Evolutionary conservation across 2,797 vertebrate species (phyloP).

Genomic region (Melanogrammus aeglefinus): DNA sequence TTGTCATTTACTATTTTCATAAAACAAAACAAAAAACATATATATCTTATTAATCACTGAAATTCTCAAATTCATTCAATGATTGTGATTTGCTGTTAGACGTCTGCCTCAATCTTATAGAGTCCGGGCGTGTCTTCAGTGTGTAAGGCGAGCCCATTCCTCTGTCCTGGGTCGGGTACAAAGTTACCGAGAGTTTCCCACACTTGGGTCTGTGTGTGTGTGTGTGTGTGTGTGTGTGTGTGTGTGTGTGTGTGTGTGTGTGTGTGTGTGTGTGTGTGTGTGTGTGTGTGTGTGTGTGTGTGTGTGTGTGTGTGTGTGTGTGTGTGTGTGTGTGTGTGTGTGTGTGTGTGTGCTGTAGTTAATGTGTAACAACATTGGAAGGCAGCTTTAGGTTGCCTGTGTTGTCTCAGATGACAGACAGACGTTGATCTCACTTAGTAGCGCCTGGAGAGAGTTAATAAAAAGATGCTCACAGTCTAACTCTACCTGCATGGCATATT

Average conservation of each 20-base stretch:
- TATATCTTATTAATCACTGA: neutral
- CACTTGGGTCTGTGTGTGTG: neutral
- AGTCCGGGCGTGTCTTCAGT: neutral
- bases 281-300: constrained; percentile 12
- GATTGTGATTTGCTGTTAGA: neutral
- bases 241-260: constrained; percentile 72
- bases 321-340: constrained; percentile 8
- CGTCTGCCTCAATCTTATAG: neutral
- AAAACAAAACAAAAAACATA: neutral
- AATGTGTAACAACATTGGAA: neutral
- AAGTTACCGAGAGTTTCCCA: constrained; percentile 25
- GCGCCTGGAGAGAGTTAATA: neutral
- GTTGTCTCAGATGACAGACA: neutral
- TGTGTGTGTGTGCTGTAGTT: neutral
- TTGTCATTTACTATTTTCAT: neutral
- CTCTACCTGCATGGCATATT: neutral
- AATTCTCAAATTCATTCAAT: neutral
- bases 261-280: constrained; percentile 13
- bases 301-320: constrained; percentile 14
- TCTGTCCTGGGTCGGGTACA: constrained; percentile 22
- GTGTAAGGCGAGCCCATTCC: neutral
- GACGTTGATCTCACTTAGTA: neutral
- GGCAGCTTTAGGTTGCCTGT: neutral
- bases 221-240: constrained; percentile 10
- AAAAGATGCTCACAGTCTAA: neutral